Evolutionary conservation across 2,797 vertebrate genomes (phyloP), one percentile per base, ranked within the genome.

Genomic region (Toxotes lorentzi): DNA sequence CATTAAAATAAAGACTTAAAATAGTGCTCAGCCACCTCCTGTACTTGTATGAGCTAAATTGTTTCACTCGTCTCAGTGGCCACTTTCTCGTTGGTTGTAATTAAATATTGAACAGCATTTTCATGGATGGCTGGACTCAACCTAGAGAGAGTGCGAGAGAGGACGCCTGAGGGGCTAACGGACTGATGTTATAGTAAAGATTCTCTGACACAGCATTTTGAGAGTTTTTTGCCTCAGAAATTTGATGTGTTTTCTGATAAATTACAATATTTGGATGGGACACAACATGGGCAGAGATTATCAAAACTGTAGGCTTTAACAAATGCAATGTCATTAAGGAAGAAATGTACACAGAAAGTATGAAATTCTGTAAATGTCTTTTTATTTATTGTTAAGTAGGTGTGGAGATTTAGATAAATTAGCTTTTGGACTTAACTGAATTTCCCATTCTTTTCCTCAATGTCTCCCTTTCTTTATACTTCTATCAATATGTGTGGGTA

Each of bases 81-180:
- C 85, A 86, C 79, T 82, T 75, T 78, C 70, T 73, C 21, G 57
- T 73, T 72, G 66, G 69, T 57, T 64, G 64, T 85, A 89, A 89
- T 91, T 87, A 92, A 90, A 86, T 88, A 87, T 84, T 89, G 86
- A 90, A 73, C 81, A 84, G 67, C 48, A 78, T 87, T 91, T 88
- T 85, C 84, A 84, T 74, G 85, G 88, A 82, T 80, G 86, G 64
- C 47, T 84, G 65, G 64, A 85, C 35, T 76, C 58, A 76, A 56
- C 60, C 59, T 30, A 61, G 62, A 75, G 57, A 79, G 47, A 62
- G 54, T 12, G 53, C 47, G 64, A 78, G 53, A 60, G 53, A 60
- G 40, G 13, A 68, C 61, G 63, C 79, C 58, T 59, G 59, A 78
- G 59, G 56, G 59, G 56, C 65, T 65, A 70, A 65, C 47, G 67